phyloP scores from a whole-genome alignment of 2,113 vertebrate species.

The Calidris pugnax region DNA sequence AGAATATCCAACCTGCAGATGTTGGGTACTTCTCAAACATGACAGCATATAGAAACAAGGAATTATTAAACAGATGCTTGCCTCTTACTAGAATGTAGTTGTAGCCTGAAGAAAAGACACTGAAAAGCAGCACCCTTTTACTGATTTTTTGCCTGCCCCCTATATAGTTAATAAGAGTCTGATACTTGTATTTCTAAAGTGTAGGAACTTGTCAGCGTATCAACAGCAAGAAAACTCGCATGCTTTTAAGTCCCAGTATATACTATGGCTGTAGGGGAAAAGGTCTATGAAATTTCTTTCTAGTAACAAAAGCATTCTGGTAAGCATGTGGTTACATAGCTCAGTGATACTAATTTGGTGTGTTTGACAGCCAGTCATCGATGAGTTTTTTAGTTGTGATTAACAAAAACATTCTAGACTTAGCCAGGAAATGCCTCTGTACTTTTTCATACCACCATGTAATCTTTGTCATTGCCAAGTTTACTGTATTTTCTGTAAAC shows the following conservation, averaged over 20 bases:
- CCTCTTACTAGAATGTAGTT: neutral
- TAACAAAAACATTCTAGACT: neutral
- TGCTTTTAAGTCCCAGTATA: neutral
- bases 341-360: neutral
- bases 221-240: neutral
- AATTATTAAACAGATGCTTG: neutral
- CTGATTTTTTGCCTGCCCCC: neutral
- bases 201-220: neutral
- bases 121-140: neutral
- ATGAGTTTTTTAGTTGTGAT: neutral
- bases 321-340: neutral
- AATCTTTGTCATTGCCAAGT: neutral
- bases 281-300: neutral
- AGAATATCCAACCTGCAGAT: neutral
- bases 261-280: neutral
- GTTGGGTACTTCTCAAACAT: neutral
- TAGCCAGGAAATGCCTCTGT: constrained; percentile 41
- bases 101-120: neutral
- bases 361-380: neutral
- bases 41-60: neutral
- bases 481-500: constrained; percentile 1
- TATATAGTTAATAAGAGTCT: neutral
- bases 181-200: neutral
- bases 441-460: neutral
- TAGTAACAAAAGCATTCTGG: neutral